A percentile compares a stretch with the other conserved stretches of the same genome.
These are phyloP conservation scores for Panulirus ornatus DNA, from an alignment of 1,140 invertebrate species.

Conservation along the genomic window DNA sequence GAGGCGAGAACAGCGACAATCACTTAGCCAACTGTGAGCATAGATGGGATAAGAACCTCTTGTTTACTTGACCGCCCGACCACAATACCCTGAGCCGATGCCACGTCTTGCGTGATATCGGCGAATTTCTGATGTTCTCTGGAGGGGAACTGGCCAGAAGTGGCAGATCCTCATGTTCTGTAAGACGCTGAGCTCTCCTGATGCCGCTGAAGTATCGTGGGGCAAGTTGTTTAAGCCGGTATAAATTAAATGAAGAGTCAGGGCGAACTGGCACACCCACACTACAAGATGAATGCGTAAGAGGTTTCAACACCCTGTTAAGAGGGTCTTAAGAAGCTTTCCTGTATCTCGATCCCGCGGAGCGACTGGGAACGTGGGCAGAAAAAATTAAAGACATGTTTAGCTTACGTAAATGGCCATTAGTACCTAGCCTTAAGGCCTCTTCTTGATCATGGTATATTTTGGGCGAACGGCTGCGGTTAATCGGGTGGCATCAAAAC, in stretches of 20 bases:
- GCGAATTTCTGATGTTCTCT: background rate
- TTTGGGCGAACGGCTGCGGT: too few relatives aligned
- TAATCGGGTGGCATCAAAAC: too few relatives aligned
- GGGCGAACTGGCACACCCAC: background rate
- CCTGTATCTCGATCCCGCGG: conserved; percentile 20
- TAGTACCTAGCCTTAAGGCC: too few relatives aligned
- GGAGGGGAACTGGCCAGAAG: background rate
- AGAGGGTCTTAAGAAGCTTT: conserved; percentile 31
- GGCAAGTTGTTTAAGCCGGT: background rate
- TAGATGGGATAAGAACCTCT: background rate
- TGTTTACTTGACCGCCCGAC: background rate
- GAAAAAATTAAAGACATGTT: too few relatives aligned
- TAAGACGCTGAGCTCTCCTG: background rate
- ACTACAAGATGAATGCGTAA: conserved; percentile 24
- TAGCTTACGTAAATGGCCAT: too few relatives aligned
- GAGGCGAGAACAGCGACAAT: background rate
- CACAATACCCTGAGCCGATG: conserved; percentile 8
- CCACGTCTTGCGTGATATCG: background rate
- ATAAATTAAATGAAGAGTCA: background rate
- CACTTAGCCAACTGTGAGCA: background rate
- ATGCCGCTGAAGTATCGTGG: background rate
- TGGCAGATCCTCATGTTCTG: background rate
- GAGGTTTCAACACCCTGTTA: conserved; percentile 55
- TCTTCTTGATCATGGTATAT: too few relatives aligned
- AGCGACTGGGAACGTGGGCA: background rate